Evolutionary conservation across 2,888 invertebrate species (phyloP).

Genomic region (Ferdinandea cuprea): DNA sequence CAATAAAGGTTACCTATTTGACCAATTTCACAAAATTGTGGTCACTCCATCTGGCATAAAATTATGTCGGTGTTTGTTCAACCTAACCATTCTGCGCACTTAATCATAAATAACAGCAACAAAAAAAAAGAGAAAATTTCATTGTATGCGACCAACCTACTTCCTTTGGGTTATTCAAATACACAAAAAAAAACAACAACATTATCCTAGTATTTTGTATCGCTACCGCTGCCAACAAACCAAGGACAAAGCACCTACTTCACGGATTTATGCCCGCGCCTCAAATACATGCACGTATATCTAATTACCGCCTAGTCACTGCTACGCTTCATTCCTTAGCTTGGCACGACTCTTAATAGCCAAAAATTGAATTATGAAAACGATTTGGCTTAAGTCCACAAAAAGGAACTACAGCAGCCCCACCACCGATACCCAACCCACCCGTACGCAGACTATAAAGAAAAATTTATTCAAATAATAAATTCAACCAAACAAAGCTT

Average conservation of each 20-base stretch:
- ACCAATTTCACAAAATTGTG: conserved; percentile 57
- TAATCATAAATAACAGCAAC: conserved; percentile 42
- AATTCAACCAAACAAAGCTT: conserved; percentile 39
- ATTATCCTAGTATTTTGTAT: conserved; percentile 21
- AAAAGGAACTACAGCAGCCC: conserved; percentile 22
- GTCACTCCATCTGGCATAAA: conserved; percentile 27
- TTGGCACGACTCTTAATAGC: conserved; percentile 47
- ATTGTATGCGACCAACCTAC: not conserved
- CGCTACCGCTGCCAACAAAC: conserved; percentile 1
- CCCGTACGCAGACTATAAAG: conserved; percentile 40
- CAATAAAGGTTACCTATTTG: conserved; percentile 53
- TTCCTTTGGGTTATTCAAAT: not conserved
- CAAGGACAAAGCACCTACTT: conserved; percentile 20
- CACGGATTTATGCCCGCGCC: conserved; percentile 47
- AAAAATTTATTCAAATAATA: conserved; percentile 65
- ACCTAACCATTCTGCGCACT: conserved; percentile 1
- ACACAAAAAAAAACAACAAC: conserved; percentile 47
- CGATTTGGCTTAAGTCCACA: conserved; percentile 49
- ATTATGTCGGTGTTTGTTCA: conserved; percentile 34
- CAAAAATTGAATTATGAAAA: conserved; percentile 70
- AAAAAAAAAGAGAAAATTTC: not conserved
- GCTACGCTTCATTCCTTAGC: not conserved
- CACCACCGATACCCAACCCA: no score
- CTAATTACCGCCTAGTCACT: conserved; percentile 47
- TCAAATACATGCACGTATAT: conserved; percentile 26